Base-by-base conservation (phyloP, 2,888 invertebrate species). In the Galeruca laticollis region DNA sequence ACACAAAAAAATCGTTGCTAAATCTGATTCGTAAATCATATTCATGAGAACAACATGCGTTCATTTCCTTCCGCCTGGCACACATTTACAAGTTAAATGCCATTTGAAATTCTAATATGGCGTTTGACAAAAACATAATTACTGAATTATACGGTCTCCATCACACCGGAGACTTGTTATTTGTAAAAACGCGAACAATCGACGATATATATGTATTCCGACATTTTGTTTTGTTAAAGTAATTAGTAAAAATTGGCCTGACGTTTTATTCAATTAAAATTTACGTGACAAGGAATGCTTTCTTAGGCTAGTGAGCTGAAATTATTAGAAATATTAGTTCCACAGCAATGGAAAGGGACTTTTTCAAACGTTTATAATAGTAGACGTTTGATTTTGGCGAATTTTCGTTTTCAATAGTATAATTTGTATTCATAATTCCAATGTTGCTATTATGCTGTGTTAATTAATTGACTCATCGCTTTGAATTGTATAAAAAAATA, bases 31-130 rank as follows among this genome's bases (percentile, higher is more conserved):
- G 66, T 80, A 80, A 81, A 81, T 81, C 80, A 79, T 74, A 77
- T 77, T 79, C 67, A 74, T 65, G 73, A 70, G 73, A 74, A 74
- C 72, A 76, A 78, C 81, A 81, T 81, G 81, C 81, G 81, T 81
- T 78, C 76, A 77, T 81, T 82, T 81, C 82, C 81, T 82, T 82
- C 82, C 82, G 81, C 72, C 78, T 76, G 73, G 75, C 77, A 77
- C 76, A 72, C 76, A 82, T 82, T 82, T 81, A 81, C 82, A 79
- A 79, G 77, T 77, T 74, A 74, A 78, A 77, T 74, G 72, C 71
- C 74, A 79, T 79, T 79, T 79, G 77, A 77, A 79, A 76, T 78
- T 79, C 78, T 78, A 78, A 78, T 76, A 63, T 65, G 75, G 68
- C 73, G 75, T 75, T 78, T 78, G 78, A 79, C 79, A 80, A 77